Evolutionary conservation across 2,797 vertebrate genomes (phyloP).

Genomic region (Picus viridis): DNA sequence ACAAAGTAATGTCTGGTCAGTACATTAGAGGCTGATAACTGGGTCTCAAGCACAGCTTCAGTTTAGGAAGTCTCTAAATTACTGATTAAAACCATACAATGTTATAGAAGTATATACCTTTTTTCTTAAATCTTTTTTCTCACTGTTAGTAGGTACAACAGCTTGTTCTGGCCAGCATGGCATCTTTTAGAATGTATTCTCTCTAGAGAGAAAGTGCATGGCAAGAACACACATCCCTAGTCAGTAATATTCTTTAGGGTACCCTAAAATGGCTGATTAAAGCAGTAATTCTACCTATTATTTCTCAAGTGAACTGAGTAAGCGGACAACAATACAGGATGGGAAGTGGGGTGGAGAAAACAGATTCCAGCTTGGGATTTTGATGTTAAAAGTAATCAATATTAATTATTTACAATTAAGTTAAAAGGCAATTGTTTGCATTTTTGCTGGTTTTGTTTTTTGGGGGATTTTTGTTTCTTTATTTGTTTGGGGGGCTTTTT

Average conservation of each 20-base stretch:
- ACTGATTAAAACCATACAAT: neutral
- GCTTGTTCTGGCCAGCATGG: neutral
- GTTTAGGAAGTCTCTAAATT: neutral
- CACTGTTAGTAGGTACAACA: neutral
- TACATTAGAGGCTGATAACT: neutral
- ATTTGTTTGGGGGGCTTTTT: neutral
- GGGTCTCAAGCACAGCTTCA: neutral
- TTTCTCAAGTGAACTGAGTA: constrained; percentile 51
- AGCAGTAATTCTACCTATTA: constrained; percentile 23
- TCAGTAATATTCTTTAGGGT: constrained; percentile 7
- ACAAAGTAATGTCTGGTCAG: neutral
- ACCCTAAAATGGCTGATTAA: constrained; percentile 45
- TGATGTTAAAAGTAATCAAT: constrained; percentile 46
- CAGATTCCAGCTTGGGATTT: constrained; percentile 26
- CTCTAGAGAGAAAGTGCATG: neutral
- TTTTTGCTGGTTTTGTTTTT: too few species aligned
- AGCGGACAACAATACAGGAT: neutral
- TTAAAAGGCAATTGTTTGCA: neutral
- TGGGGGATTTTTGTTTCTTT: neutral
- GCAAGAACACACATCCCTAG: neutral
- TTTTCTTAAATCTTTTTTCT: neutral
- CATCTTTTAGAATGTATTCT: neutral
- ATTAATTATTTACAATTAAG: constrained; percentile 57
- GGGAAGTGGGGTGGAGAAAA: constrained; percentile 25
- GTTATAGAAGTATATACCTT: neutral